Base-by-base conservation (phyloP, 2,888 invertebrate species). In the Rhagonycha lutea region DNA sequence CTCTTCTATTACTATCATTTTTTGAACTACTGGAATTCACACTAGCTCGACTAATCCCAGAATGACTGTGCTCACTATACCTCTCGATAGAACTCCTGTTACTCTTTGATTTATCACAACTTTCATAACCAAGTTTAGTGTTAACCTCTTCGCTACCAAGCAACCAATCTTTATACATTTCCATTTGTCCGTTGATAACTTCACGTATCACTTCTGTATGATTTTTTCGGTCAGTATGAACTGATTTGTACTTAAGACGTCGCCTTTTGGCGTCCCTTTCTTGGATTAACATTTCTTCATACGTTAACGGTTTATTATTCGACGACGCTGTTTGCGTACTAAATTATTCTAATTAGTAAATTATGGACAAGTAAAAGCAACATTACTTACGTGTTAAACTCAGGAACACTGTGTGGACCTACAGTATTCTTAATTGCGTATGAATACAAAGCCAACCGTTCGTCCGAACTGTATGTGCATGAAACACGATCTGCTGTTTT, bases 261-360 rank as follows among this genome's bases (percentile, higher is more conserved):
- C 92, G 88, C 12, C 92, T 89, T 86, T 90, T 91, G 84, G 91
- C 89, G 84, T 92, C 89, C 67, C 92, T 89, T 84, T 91, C 88
- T 81, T 89, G 89, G 3, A 89, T 88, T 79, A 91, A 82, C 71
- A 89, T 84, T 84, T 91, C 91, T 82, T 86, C 85, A 72, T 85
- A 83, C 83, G 83, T 76, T 85, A 88, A 11, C 87, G 87, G 83
- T 88, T 89, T 81, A 61, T 82, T 81, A 69, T 80, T 80, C 10
- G 80, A 79, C 73, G 80, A 80, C 78, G 81, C 80, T 14, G 80
- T 78, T 5, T 79, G 82, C 62, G 77, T 77, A 61, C 78, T 79
- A 67, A 29, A 80, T 73, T 72, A 3, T 18, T 14, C 11, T n/a
- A 9, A 10, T 70, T n/a, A 70, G 23, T 10, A 61, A 26, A 60